Evolutionary conservation across 2,113 vertebrate species (phyloP).

Genomic region (Athene noctua): DNA sequence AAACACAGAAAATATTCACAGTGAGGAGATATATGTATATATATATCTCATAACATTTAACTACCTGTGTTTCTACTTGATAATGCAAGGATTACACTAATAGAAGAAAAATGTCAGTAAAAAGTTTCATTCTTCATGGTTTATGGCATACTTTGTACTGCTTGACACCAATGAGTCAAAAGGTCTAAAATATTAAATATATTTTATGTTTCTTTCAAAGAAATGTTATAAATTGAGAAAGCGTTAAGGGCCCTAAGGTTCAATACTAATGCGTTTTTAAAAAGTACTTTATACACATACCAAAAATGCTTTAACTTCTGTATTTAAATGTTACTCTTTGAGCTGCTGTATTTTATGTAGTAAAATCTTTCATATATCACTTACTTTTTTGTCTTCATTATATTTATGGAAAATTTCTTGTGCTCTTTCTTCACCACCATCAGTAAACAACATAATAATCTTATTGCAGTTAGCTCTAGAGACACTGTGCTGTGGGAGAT

Average conservation of each 20-base stretch:
- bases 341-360: not conserved
- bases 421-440: slow-evolving; percentile 95
- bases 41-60: not conserved
- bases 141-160: not conserved
- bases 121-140: not conserved
- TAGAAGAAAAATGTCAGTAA: not conserved
- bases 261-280: accelerated
- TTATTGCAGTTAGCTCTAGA: slow-evolving; percentile 98
- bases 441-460: slow-evolving; percentile 99
- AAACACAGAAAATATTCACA: not conserved
- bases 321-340: not conserved
- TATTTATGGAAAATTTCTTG: slow-evolving; percentile 91
- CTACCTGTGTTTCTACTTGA: not conserved
- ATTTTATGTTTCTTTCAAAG: not conserved
- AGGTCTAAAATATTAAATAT: not conserved
- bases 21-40: not conserved
- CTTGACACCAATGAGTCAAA: not conserved
- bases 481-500: slow-evolving; percentile 83
- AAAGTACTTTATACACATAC: not conserved
- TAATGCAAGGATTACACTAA: not conserved
- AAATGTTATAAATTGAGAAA: not conserved
- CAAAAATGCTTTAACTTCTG: not conserved
- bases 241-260: not conserved
- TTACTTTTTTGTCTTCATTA: slow-evolving; percentile 92
- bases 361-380: not conserved